Percentiles rank a stretch among this genome's conserved stretches.
Conservation (phyloP, 2,888 invertebrate genomes). For the Athalia circularis region DNA sequence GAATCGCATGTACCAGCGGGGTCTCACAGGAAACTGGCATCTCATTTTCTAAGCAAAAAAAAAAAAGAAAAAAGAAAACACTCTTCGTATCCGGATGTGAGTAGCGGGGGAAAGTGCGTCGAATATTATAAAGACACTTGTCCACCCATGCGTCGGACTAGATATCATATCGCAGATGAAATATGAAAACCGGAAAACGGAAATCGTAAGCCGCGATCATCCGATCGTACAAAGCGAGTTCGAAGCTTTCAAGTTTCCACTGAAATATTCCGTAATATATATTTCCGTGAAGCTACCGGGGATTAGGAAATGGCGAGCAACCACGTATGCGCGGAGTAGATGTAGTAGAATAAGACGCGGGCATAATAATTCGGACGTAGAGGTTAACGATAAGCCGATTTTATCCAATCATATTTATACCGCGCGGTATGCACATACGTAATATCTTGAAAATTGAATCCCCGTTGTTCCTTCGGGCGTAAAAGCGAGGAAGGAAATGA, state of each 20-base stretch:
- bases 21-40: constrained; percentile 36
- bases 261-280: neutral
- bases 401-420: neutral
- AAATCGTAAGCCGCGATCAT: constrained; percentile 33
- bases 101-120: constrained; percentile 6
- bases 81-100: constrained; percentile 27
- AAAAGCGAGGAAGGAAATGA: neutral
- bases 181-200: constrained; percentile 15
- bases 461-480: neutral
- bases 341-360: no score
- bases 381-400: neutral
- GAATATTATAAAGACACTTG: neutral
- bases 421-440: neutral
- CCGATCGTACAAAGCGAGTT: constrained; percentile 21
- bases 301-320: no score
- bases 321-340: no score
- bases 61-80: neutral
- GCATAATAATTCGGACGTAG: neutral
- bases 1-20: neutral
- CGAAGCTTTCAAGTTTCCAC: neutral
- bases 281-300: no score
- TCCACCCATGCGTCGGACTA: neutral
- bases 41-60: constrained; percentile 27
- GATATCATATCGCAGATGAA: constrained; percentile 22
- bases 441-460: neutral